Evolutionary conservation across 2,888 invertebrate genomes (phyloP).

Genomic region (Celastrina argiolus): DNA sequence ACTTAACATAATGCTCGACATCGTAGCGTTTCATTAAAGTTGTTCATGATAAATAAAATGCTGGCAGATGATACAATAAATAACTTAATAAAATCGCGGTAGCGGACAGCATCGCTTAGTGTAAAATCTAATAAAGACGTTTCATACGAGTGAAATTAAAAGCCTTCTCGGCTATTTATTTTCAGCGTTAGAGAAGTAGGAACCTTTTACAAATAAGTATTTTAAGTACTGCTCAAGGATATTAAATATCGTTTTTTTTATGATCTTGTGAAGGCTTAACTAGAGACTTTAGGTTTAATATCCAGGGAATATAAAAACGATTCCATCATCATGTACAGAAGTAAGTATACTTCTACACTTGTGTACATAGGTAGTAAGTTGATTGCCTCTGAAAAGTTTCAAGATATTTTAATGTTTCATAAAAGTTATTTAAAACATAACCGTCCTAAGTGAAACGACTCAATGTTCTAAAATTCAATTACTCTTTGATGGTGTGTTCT

Average conservation of each 20-base stretch:
- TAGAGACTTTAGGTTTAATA: no score
- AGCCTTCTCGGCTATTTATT: not conserved
- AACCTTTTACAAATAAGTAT: no score
- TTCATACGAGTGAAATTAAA: slow-evolving; percentile 5
- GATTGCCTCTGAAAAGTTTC: not conserved
- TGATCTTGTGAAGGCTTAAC: no score
- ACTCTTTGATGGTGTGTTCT: slow-evolving; percentile 17
- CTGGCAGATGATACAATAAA: not conserved
- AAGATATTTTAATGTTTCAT: not conserved
- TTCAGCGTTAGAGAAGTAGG: not conserved
- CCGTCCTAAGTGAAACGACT: not conserved
- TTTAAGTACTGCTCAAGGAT: no score
- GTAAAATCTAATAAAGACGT: slow-evolving; percentile 12
- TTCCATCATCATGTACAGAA: no score
- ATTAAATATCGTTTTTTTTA: no score
- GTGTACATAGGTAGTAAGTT: no score
- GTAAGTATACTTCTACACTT: no score
- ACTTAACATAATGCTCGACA: no score
- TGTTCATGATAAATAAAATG: not conserved
- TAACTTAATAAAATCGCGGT: not conserved
- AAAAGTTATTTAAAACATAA: not conserved
- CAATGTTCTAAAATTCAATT: not conserved
- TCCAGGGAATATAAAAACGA: no score
- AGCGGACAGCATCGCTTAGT: not conserved
- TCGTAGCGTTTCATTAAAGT: not conserved